Evolutionary conservation across 23 tunicate species (phyloP), one percentile per base, ranked within the genome.

Genomic region (Styela clava): DNA sequence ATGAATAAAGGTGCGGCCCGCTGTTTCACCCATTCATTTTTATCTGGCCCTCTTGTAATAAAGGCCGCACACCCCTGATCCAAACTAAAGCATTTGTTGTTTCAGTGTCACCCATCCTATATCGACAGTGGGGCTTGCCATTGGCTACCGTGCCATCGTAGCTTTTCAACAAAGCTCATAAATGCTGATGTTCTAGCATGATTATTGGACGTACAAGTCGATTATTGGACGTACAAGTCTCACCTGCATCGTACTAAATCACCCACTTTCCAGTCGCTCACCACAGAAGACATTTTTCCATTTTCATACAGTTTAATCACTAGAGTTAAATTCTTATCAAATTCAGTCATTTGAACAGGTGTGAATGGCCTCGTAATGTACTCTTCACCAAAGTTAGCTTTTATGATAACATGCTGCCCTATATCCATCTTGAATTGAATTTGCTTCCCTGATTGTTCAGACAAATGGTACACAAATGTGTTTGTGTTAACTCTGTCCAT

Each of bases 201-300:
- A n/a, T n/a, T n/a, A n/a, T n/a, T n/a, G n/a, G n/a, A n/a, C n/a
- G n/a, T n/a, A n/a, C n/a, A n/a, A n/a, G n/a, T n/a, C n/a, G n/a
- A n/a, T n/a, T n/a, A n/a, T n/a, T n/a, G n/a, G n/a, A n/a, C n/a
- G n/a, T n/a, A n/a, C n/a, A n/a, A n/a, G n/a, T n/a, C n/a, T n/a
- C 29, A 71, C 77, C 77, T 71, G 65, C 81, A 76, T n/a, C 44
- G 22, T 7, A 76, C 33, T n/a, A 76, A 21, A 23, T 52, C 64
- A 20, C 52, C 1, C 12, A 44, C 65, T 76, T 52, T 52, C 81
- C 81, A 76, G 12, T 76, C 27, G 31, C 30, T 44, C 5, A 76
- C 44, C 24, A 76, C 24, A 37, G 26, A 52, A 25, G 81, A 76
- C 81, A 76, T 76, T n/a, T 76, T 76, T 76, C 81, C 81, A 44